Percentiles rank a stretch among this genome's conserved stretches.
phyloP scores from a whole-genome alignment of 2,113 vertebrate genomes.

The Heptranchias perlo region DNA sequence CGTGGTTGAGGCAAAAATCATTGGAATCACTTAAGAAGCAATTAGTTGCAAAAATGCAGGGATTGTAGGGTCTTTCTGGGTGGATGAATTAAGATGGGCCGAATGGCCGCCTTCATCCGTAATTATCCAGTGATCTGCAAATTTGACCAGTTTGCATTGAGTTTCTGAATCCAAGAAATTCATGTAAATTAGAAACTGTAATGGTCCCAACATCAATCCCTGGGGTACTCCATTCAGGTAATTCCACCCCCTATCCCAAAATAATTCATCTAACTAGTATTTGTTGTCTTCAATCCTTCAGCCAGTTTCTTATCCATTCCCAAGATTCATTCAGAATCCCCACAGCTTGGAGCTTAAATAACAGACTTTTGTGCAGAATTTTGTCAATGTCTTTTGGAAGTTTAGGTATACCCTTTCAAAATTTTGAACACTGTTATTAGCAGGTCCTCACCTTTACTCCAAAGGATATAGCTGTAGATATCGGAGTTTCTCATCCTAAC shows the following conservation, averaged over 20 bases:
- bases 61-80: background rate
- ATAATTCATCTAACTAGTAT: too few species aligned
- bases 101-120: background rate
- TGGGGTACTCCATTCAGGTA: background rate
- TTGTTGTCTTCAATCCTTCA: background rate
- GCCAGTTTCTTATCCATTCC: too few species aligned
- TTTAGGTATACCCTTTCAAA: background rate
- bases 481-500: background rate
- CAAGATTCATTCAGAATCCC: background rate
- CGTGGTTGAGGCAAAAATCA: background rate
- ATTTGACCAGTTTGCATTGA: background rate
- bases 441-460: background rate
- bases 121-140: background rate
- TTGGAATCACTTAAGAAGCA: too few species aligned
- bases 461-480: background rate
- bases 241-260: too few species aligned
- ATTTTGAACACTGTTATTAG: background rate
- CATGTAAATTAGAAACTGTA: background rate
- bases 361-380: background rate
- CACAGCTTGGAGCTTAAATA: background rate
- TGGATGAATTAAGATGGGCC: background rate
- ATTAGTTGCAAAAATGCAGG: background rate
- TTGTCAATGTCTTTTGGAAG: background rate
- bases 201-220: background rate
- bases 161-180: background rate